phyloP scores from a whole-genome alignment of 1,140 invertebrate genomes.

The Dryas iulia region DNA sequence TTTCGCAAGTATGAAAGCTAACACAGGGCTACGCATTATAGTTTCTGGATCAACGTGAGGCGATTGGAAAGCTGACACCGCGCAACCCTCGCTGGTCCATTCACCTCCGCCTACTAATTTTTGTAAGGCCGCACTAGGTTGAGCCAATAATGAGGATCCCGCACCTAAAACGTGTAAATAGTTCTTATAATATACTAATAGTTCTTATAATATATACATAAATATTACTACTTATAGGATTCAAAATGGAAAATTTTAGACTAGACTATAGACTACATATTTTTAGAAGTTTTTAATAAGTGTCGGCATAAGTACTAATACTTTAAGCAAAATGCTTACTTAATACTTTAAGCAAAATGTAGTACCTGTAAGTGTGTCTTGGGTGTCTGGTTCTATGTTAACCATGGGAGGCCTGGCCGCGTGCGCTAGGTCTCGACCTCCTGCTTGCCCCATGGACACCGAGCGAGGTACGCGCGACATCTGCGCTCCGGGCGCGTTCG shows the following conservation, averaged over 20 bases:
- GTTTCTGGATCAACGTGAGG: constrained; percentile 51
- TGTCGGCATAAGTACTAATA: no score
- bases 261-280: no score
- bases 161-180: constrained; percentile 24
- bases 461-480: constrained; percentile 78
- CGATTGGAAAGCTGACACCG: constrained; percentile 58
- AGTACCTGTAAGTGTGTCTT: constrained; percentile 53
- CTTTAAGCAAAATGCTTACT: no score
- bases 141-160: constrained; percentile 89
- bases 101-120: constrained; percentile 81
- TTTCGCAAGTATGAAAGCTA: constrained; percentile 61
- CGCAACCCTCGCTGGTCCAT: constrained; percentile 36
- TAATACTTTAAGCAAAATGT: no score
- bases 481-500: constrained; percentile 13
- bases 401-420: constrained; percentile 45
- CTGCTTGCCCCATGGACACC: constrained; percentile 81
- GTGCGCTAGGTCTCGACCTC: constrained; percentile 44
- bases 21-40: constrained; percentile 58
- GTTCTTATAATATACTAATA: no score
- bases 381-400: constrained; percentile 31
- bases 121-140: constrained; percentile 90
- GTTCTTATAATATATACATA: neutral
- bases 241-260: no score
- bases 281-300: no score
- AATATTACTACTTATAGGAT: neutral